Evolutionary conservation across 1,140 invertebrate species (phyloP).

Genomic region (Drosophila arizonae): DNA sequence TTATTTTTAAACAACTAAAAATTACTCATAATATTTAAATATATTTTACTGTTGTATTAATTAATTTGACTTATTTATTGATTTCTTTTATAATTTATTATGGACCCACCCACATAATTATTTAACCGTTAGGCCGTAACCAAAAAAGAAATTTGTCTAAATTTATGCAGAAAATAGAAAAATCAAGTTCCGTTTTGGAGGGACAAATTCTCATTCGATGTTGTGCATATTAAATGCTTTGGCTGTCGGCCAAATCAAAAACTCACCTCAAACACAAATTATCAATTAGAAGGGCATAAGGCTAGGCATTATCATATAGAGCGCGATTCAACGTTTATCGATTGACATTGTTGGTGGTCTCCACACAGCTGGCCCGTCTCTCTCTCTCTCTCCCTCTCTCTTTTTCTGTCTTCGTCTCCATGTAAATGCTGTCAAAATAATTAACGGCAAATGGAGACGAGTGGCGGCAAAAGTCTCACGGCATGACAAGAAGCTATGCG

Average conservation of each 20-base stretch:
- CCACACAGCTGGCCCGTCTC: not conserved
- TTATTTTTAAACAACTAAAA: too few species aligned
- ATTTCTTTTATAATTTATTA: not conserved
- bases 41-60: not conserved
- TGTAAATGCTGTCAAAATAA: slow-evolving; percentile 72
- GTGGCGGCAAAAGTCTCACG: slow-evolving; percentile 64
- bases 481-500: slow-evolving; percentile 28
- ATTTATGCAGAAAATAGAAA: slow-evolving; percentile 52
- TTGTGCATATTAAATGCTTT: slow-evolving; percentile 68
- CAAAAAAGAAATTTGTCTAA: slow-evolving; percentile 23
- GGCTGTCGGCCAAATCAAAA: slow-evolving; percentile 58
- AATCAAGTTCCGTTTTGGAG: slow-evolving; percentile 39
- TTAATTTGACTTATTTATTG: slow-evolving; percentile 6
- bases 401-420: not conserved
- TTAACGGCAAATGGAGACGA: slow-evolving; percentile 71
- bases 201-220: slow-evolving; percentile 29
- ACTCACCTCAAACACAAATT: slow-evolving; percentile 64
- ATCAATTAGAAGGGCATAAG: slow-evolving; percentile 62
- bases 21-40: too few species aligned
- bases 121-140: slow-evolving; percentile 13
- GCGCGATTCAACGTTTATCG: slow-evolving; percentile 72
- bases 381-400: not conserved
- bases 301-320: slow-evolving; percentile 64
- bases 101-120: not conserved
- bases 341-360: slow-evolving; percentile 66